Evolutionary conservation across 2,888 invertebrate genomes (phyloP), one percentile per base, ranked within the genome.

Genomic region (Drosophila recens): DNA sequence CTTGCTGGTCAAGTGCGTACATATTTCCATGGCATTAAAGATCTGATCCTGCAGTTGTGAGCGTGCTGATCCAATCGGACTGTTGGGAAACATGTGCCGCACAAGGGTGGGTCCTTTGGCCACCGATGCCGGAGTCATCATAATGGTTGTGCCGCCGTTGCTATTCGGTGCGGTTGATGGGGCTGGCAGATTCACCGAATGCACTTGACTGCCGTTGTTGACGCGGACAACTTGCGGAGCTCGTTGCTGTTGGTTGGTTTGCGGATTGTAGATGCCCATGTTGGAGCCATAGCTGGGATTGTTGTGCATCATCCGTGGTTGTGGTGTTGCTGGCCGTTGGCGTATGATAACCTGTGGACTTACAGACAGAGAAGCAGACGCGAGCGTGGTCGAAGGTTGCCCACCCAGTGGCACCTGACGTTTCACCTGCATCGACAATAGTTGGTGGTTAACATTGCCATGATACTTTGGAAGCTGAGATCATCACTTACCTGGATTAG

Each of bases 1-100:
- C 63, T 93, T 93, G 9, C 91, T 90, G 13, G 91, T 92, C 5
- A 93, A 86, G 81, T 93, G 93, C 13, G 91, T 91, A 61, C 92
- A 93, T 57, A 93, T 92, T 52, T 93, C 92, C 91, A 92, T 91
- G 17, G 92, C 91, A 73, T 79, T 90, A 42, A 92, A 92, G 11
- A 93, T 90, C 68, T 93, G 91, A 58, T 91, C 91, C 67, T 93
- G 93, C 62, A 93, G 77, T 38, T 91, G 92, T 0, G 84, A 73
- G 0, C 92, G 90, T 3, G 92, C 91, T 11, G 80, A 72, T 1
- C 93, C 93, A 46, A 93, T 72, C 3, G 91, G 78, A 15, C 85
- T 90, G 33, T 90, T 88, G 4, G 92, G 83, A 57, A 89, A 92
- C 3, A 81, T 72, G 51, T 90, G 91, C 2, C 92, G 91, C 23